Percentiles rank a stretch among this genome's conserved stretches.
Conservation (phyloP, 2,113 vertebrate species). For the Archocentrus centrarchus region DNA sequence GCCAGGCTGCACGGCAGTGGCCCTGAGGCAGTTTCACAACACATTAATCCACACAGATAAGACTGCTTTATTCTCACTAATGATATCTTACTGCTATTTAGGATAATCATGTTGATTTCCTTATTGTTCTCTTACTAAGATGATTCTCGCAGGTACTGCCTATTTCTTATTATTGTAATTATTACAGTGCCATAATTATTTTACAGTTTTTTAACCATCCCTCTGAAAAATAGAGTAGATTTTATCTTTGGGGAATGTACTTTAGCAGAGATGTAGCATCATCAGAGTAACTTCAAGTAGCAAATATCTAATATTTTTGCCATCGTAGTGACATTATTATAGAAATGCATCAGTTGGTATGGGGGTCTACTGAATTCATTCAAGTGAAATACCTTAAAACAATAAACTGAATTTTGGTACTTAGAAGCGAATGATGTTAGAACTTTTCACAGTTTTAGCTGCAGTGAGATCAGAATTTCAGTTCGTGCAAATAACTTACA, state of each 20-base stretch:
- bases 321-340: not conserved
- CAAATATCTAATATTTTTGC: not conserved
- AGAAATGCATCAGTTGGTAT: not conserved
- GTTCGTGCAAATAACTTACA: not conserved
- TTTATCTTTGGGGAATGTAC: slow-evolving; percentile 21
- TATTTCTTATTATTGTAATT: slow-evolving; percentile 30
- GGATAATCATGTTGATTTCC: slow-evolving; percentile 60
- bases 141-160: slow-evolving; percentile 35
- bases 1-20: slow-evolving; percentile 37
- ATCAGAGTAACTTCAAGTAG: not conserved
- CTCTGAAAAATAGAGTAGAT: slow-evolving; percentile 11
- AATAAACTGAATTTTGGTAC: not conserved
- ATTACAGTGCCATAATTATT: slow-evolving; percentile 44
- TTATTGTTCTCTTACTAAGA: slow-evolving; percentile 65
- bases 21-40: slow-evolving; percentile 53
- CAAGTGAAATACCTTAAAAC: not conserved
- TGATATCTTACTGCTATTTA: slow-evolving; percentile 62
- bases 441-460: not conserved
- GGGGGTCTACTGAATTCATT: not conserved
- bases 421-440: not conserved
- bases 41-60: slow-evolving; percentile 51
- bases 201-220: slow-evolving; percentile 42
- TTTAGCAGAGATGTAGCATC: not conserved
- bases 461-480: fast-evolving
- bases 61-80: slow-evolving; percentile 55